Percentiles rank a stretch among this genome's conserved stretches.
These are phyloP conservation scores for Cydia amplana DNA, from an alignment of 1,140 invertebrate species.

Conservation along the genomic window DNA sequence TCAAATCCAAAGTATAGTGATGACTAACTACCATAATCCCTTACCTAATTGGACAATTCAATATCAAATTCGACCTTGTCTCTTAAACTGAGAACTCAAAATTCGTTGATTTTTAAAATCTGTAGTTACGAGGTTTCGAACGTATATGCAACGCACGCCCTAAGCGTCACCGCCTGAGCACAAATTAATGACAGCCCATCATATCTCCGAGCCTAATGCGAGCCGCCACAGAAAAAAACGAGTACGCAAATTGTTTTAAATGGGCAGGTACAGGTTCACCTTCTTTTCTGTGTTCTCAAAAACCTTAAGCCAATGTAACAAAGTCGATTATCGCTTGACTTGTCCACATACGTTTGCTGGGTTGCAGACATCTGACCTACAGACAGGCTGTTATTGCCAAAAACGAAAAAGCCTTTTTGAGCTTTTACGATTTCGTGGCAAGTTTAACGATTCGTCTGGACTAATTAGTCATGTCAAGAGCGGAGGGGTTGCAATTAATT, in stretches of 20 bases:
- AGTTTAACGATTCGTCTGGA: slow-evolving; percentile 47
- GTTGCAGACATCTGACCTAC: slow-evolving; percentile 61
- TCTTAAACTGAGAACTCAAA: neutral
- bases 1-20: slow-evolving; percentile 2
- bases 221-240: slow-evolving; percentile 57
- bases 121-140: neutral
- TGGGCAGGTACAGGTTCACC: slow-evolving; percentile 66
- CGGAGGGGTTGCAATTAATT: slow-evolving; percentile 58
- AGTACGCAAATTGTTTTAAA: slow-evolving; percentile 76
- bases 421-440: slow-evolving; percentile 33
- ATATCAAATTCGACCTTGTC: neutral
- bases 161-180: slow-evolving; percentile 54
- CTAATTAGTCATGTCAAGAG: slow-evolving; percentile 65
- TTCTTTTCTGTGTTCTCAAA: neutral
- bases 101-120: neutral
- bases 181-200: slow-evolving; percentile 62
- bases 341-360: neutral
- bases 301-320: neutral
- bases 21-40: slow-evolving; percentile 1
- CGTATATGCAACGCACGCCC: slow-evolving; percentile 31
- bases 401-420: slow-evolving; percentile 49
- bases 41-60: neutral
- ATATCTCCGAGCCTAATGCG: slow-evolving; percentile 61
- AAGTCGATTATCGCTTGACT: neutral
- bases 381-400: slow-evolving; percentile 58